Evolutionary conservation across 2,888 invertebrate genomes (phyloP), one percentile per base, ranked within the genome.

Genomic region (Plusia festucae): DNA sequence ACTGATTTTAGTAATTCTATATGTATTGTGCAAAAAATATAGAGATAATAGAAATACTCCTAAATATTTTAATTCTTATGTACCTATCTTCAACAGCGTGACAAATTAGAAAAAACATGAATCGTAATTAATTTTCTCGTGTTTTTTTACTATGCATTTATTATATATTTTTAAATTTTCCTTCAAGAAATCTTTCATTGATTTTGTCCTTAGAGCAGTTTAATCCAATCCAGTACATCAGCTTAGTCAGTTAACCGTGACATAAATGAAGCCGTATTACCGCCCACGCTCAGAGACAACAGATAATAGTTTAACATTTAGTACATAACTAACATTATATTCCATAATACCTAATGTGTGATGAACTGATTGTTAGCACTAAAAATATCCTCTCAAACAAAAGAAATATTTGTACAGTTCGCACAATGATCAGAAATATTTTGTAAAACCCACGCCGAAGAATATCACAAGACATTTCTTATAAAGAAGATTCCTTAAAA

Each of bases 201-300:
- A 6, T 40, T 40, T 2, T 30, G 30, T 40, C 6, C n/a, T n/a
- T n/a, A 6, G n/a, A 40, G n/a, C 40, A n/a, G n/a, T 40, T 7
- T 40, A 40, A 40, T 40, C 40, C 40, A 40, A 13, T 40, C 6
- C n/a, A n/a, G n/a, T n/a, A n/a, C 40, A n/a, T 40, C n/a, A 40
- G 40, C 40, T n/a, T 6, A 40, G 40, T 34, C 34, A 34, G 34
- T 40, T 40, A 40, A 40, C 40, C 40, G 40, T 40, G 40, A 40
- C 40, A 40, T 40, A n/a, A 40, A 40, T 40, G 40, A 40, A 40
- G 40, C 40, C 40, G 40, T 40, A 40, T 40, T 15, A n/a, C n/a
- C n/a, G 40, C 40, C 40, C 40, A 40, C 40, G 40, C 15, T 15
- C 0, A 4, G n/a, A 40, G n/a, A 40, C 40, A 40, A 40, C 40